Conservation (phyloP, 2,888 invertebrate species). For the Agrypnus murinus region DNA sequence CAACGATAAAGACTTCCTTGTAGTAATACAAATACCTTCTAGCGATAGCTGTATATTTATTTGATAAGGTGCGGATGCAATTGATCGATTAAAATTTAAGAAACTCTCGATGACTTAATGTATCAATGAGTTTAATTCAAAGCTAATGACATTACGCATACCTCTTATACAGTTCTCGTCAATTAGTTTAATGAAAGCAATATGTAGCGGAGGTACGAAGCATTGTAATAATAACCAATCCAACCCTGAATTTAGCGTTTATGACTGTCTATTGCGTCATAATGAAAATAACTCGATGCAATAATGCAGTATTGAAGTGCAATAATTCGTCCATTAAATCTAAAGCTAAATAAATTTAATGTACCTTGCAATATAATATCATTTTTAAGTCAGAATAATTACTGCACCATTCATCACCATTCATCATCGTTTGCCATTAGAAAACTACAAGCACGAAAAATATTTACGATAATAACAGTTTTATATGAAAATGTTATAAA, state of each 20-base stretch:
- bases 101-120: too few relatives aligned
- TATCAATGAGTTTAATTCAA: too few relatives aligned
- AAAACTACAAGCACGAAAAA: slow-evolving; percentile 7
- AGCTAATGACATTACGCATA: too few relatives aligned
- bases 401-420: slow-evolving; percentile 24
- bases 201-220: too few relatives aligned
- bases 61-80: too few relatives aligned
- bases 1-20: too few relatives aligned
- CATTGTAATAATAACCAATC: too few relatives aligned
- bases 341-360: slow-evolving; percentile 21
- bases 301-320: slow-evolving; percentile 14
- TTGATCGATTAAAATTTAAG: too few relatives aligned
- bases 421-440: slow-evolving; percentile 22
- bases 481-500: slow-evolving; percentile 18
- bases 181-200: too few relatives aligned
- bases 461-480: slow-evolving; percentile 24
- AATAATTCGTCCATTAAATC: slow-evolving; percentile 6
- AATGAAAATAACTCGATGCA: slow-evolving; percentile 12
- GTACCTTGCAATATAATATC: slow-evolving; percentile 1
- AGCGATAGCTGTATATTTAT: too few relatives aligned
- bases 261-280: slow-evolving; percentile 4
- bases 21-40: too few relatives aligned
- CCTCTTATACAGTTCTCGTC: too few relatives aligned
- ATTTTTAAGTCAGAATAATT: slow-evolving; percentile 7
- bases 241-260: slow-evolving; percentile 1